Conservation (phyloP, 2,888 invertebrate genomes). For the Anarsia innoxiella region DNA sequence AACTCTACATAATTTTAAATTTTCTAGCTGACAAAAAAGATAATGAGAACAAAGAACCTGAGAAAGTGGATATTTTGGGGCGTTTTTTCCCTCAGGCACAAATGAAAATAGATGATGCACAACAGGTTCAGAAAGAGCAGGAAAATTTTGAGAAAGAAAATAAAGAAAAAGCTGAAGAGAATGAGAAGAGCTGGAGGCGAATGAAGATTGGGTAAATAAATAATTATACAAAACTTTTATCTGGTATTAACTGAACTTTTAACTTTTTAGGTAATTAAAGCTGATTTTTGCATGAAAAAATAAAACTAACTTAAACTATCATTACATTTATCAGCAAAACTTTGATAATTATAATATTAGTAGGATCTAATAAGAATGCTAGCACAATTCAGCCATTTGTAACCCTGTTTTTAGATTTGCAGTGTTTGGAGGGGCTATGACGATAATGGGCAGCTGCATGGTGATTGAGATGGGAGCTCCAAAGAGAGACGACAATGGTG, state of each 20-base stretch:
- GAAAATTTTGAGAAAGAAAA: conserved; percentile 71
- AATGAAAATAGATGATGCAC: conserved; percentile 47
- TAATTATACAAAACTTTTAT: too few species aligned
- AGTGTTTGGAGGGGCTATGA: conserved; percentile 77
- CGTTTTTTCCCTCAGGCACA: conserved; percentile 75
- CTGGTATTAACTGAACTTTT: too few species aligned
- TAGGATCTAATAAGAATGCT: background rate
- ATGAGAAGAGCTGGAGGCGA: conserved; percentile 81
- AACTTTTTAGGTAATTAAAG: too few species aligned
- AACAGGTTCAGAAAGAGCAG: conserved; percentile 72
- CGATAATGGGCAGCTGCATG: conserved; percentile 74
- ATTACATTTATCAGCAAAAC: too few species aligned
- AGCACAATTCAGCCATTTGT: too few species aligned
- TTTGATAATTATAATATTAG: background rate
- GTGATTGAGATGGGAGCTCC: conserved; percentile 86
- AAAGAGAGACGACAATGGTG: conserved; percentile 80
- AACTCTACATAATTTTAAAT: background rate
- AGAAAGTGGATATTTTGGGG: conserved; percentile 67
- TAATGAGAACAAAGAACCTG: conserved; percentile 29
- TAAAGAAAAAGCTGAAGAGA: conserved; percentile 74
- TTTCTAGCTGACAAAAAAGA: conserved; percentile 5
- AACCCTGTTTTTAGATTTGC: conserved; percentile 69
- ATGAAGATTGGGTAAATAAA: conserved; percentile 82
- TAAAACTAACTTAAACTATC: too few species aligned
- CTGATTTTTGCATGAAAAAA: too few species aligned